Percentiles rank a stretch among this genome's conserved stretches.
Conservation (phyloP, 2,888 invertebrate genomes). For the Aporophyla lueneburgensis region DNA sequence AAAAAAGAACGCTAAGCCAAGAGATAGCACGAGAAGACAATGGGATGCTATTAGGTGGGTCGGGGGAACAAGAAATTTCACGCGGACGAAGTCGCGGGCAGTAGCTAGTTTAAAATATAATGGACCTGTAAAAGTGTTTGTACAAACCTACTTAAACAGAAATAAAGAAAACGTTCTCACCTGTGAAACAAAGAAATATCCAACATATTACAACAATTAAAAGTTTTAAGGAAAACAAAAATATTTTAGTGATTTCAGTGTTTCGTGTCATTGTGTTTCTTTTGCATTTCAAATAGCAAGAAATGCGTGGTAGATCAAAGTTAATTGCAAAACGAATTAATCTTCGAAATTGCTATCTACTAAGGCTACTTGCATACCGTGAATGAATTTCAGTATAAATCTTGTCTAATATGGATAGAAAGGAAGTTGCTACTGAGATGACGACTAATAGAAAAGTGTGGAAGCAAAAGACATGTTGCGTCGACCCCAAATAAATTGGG, state of each 20-base stretch:
- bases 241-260: background rate
- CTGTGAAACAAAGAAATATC: background rate
- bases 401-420: background rate
- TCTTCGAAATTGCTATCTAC: background rate
- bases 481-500: no score
- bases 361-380: background rate
- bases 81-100: no score
- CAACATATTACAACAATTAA: background rate
- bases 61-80: no score
- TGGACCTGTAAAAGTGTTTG: no score
- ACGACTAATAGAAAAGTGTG: no score
- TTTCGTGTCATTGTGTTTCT: slow-evolving; percentile 11
- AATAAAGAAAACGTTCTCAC: slow-evolving; percentile 33
- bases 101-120: no score
- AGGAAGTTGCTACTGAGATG: no score
- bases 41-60: no score
- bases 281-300: background rate
- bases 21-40: no score
- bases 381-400: background rate
- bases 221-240: background rate
- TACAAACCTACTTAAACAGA: no score
- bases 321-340: slow-evolving; percentile 24
- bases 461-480: no score
- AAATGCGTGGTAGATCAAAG: background rate
- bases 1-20: no score